A percentile compares a stretch with the other conserved stretches of the same genome.
Conservation (phyloP, 1,140 invertebrate species). For the Trichonephila clavipes region DNA sequence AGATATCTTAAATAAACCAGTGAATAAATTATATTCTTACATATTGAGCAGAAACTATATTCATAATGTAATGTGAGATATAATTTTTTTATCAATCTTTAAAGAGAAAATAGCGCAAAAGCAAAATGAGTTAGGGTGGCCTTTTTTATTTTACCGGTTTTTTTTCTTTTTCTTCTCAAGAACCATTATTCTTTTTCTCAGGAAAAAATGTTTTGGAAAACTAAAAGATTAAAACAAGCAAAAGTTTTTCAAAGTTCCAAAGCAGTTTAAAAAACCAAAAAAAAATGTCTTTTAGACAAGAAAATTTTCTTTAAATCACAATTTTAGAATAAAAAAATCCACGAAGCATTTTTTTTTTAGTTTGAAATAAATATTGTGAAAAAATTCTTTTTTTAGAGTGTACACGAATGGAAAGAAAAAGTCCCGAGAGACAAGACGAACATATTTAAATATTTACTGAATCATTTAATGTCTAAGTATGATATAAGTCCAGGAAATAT, state of each 20-base stretch:
- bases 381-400: not conserved
- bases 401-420: not conserved
- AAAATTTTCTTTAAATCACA: not conserved
- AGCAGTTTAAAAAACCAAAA: not conserved
- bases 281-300: not conserved
- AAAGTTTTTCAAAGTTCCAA: conserved; percentile 8
- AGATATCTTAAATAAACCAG: too few species aligned
- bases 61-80: too few species aligned
- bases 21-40: too few species aligned
- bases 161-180: not conserved
- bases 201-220: conserved; percentile 2
- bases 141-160: not conserved
- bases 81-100: not conserved
- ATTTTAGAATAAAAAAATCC: not conserved
- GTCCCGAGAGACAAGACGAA: too few species aligned
- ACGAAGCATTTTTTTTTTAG: not conserved
- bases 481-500: too few species aligned
- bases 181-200: not conserved
- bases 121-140: not conserved
- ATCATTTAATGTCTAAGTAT: too few species aligned
- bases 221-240: conserved; percentile 16
- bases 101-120: not conserved
- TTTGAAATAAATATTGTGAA: not conserved
- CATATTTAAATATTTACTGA: too few species aligned
- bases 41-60: too few species aligned